Conservation (phyloP, 2,113 vertebrate species). For the Elanoides forficatus region DNA sequence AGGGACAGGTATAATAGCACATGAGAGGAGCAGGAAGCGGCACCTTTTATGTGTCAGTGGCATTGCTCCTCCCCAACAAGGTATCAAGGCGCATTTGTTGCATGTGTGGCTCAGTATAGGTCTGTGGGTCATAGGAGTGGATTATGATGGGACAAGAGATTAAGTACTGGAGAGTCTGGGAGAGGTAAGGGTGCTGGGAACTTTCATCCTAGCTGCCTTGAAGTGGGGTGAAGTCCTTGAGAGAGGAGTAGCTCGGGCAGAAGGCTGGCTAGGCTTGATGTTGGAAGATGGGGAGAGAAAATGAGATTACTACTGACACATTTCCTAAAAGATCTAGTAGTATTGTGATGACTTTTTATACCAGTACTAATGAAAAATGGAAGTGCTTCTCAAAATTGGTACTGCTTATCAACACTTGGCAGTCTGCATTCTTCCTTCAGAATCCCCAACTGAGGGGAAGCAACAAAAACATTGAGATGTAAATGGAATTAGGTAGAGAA, state of each 20-base stretch:
- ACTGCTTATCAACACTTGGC: not conserved
- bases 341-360: not conserved
- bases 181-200: not conserved
- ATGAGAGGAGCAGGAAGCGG: not conserved
- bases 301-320: not conserved
- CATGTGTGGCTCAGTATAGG: not conserved
- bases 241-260: not conserved
- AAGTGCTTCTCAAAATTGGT: not conserved
- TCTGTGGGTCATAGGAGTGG: not conserved
- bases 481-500: not conserved
- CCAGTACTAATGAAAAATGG: not conserved
- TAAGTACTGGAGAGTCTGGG: not conserved
- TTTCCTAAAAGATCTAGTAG: not conserved
- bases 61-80: not conserved
- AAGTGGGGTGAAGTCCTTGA: not conserved
- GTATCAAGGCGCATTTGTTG: not conserved
- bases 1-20: not conserved
- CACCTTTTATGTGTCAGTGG: not conserved
- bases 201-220: not conserved
- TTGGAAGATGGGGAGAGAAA: not conserved
- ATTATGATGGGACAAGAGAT: not conserved
- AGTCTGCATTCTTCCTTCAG: not conserved
- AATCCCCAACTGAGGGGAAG: not conserved
- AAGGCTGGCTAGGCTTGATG: not conserved
- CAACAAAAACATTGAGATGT: not conserved